These are phyloP conservation scores for Hippolais icterina DNA, from an alignment of 2,113 vertebrate species.

Conservation along the genomic window DNA sequence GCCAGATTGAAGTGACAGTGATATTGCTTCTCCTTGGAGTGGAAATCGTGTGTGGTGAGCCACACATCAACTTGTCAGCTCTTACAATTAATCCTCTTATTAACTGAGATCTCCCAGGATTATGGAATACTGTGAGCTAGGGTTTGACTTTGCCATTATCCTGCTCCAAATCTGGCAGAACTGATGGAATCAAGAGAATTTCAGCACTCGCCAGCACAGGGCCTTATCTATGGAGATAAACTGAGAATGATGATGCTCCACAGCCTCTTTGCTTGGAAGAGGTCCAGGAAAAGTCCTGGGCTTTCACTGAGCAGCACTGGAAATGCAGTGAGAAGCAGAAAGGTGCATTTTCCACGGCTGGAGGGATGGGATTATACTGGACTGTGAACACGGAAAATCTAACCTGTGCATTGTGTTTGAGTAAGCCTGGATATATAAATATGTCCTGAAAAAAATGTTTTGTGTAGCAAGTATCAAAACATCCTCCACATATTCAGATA, in stretches of 20 bases:
- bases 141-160: neutral
- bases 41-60: neutral
- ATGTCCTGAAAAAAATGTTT: neutral
- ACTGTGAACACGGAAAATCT: neutral
- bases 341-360: neutral
- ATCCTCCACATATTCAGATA: neutral
- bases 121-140: neutral
- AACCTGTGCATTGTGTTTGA: neutral
- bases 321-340: neutral
- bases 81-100: slow-evolving; percentile 41
- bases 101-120: slow-evolving; percentile 13
- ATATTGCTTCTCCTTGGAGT: neutral
- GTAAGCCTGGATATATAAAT: neutral
- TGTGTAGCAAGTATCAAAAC: neutral
- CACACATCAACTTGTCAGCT: neutral
- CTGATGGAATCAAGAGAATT: neutral
- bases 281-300: neutral
- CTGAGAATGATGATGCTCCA: neutral
- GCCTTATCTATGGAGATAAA: neutral
- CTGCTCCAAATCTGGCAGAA: neutral
- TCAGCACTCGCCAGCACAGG: neutral
- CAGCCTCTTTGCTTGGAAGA: neutral
- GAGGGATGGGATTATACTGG: neutral
- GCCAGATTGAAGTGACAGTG: neutral
- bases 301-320: neutral